Evolutionary conservation across 2,113 vertebrate genomes (phyloP), one percentile per base, ranked within the genome.

Genomic region (Rostratula benghalensis): DNA sequence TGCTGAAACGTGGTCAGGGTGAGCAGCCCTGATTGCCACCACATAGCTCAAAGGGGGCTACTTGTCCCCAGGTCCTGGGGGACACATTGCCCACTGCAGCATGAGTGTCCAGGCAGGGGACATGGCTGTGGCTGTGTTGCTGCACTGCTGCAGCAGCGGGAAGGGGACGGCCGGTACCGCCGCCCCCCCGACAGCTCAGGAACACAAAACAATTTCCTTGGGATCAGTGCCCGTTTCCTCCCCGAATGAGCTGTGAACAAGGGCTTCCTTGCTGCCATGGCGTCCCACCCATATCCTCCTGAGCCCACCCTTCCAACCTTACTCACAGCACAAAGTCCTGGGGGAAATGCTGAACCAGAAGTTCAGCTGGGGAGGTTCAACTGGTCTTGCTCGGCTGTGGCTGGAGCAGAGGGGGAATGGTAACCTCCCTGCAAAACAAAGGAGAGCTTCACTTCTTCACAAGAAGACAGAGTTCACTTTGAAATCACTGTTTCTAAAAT

Each of bases 151-250:
- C 76, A 33, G 76, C 53, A 69, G 90, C 15, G 91, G 94, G 92
- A 93, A 93, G 88, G 70, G 87, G 57, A 75, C 11, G 15, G 84
- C 51, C 69, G 1, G 80, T 6, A 23, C 48, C 3, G 35, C 90
- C 45, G 7, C 77, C 87, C 79, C 46, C 76, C 61, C 64, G 15
- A 75, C 97, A 91, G 97, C 95, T 97, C 97, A 98, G 98, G 97
- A 98, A 98, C 97, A 98, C 83, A 94, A 94, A 97, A 96, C 73
- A 63, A 95, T 96, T 94, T 96, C 97, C 97, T 97, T 96, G 93
- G 95, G 97, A 96, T 95, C 92, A 17, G 87, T 97, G 97, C 97
- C 97, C 95, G 7, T 89, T 98, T 98, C 97, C 97, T 97, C 84
- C 93, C 79, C 0, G 50, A 95, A 93, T 83, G 81, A 96, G 89